These are phyloP conservation scores for Apotomis turbidana DNA, from an alignment of 2,888 invertebrate genomes.

Conservation along the genomic window DNA sequence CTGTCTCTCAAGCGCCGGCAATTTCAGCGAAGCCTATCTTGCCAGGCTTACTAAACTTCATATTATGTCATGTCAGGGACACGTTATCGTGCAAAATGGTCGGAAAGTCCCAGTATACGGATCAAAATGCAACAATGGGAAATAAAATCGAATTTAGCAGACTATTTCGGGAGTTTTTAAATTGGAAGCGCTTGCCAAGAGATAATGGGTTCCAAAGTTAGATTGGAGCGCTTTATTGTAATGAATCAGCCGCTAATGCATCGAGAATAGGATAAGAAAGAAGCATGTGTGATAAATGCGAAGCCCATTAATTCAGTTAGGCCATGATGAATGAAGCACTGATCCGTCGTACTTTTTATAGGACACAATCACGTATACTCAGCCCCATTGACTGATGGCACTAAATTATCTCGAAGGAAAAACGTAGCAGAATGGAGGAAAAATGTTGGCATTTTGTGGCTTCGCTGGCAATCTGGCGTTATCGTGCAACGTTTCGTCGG, in stretches of 20 bases:
- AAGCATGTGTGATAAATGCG: constrained; percentile 31
- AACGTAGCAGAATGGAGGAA: constrained; percentile 20
- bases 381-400: constrained; percentile 32
- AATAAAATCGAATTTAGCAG: constrained; percentile 18
- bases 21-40: constrained; percentile 24
- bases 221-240: constrained; percentile 21
- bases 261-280: background rate
- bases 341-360: constrained; percentile 30
- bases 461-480: constrained; percentile 27
- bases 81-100: constrained; percentile 18
- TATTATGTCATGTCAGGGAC: constrained; percentile 21
- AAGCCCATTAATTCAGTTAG: constrained; percentile 23
- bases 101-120: constrained; percentile 14
- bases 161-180: constrained; percentile 26
- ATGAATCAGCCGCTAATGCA: constrained; percentile 28
- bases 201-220: constrained; percentile 10
- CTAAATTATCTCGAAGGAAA: constrained; percentile 33
- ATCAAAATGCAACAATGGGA: background rate
- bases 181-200: constrained; percentile 1
- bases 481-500: constrained; percentile 22
- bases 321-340: constrained; percentile 30
- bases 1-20: background rate
- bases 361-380: constrained; percentile 23
- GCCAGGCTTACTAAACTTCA: constrained; percentile 5
- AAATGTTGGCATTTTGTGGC: constrained; percentile 29